Evolutionary conservation across 2,888 invertebrate species (phyloP).

Genomic region (Trachelus tabidus): DNA sequence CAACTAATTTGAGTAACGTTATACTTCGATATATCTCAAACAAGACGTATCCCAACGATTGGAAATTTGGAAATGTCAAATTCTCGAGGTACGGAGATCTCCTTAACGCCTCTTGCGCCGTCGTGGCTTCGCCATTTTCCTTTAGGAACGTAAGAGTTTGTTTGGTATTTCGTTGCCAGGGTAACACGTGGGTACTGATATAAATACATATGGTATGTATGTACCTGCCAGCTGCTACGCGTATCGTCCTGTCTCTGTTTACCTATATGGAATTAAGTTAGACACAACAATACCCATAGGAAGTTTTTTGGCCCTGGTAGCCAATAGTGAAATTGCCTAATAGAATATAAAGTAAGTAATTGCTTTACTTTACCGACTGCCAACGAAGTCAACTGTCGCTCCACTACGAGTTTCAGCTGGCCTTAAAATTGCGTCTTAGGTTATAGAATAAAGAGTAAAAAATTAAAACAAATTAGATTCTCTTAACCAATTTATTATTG

Average conservation of each 20-base stretch:
- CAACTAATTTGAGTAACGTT: neutral
- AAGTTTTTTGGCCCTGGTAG: neutral
- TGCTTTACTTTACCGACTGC: neutral
- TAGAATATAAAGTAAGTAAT: neutral
- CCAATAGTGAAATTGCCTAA: neutral
- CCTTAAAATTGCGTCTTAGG: neutral
- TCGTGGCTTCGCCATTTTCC: neutral
- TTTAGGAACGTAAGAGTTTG: neutral
- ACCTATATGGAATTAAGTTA: no score
- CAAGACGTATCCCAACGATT: neutral
- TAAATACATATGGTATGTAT: neutral
- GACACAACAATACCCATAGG: no score
- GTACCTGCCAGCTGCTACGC: no score
- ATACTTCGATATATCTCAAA: neutral
- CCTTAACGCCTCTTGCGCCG: neutral
- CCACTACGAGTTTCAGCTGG: neutral
- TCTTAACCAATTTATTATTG: conserved; percentile 33
- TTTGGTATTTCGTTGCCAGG: conserved; percentile 19
- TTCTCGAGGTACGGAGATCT: neutral
- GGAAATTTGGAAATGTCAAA: neutral
- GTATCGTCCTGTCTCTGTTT: no score
- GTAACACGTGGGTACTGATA: conserved; percentile 18
- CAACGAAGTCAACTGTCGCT: neutral
- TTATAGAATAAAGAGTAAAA: neutral
- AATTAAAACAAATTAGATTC: neutral